These are phyloP conservation scores for Malacosoma neustria DNA, from an alignment of 2,888 invertebrate species.

Conservation along the genomic window DNA sequence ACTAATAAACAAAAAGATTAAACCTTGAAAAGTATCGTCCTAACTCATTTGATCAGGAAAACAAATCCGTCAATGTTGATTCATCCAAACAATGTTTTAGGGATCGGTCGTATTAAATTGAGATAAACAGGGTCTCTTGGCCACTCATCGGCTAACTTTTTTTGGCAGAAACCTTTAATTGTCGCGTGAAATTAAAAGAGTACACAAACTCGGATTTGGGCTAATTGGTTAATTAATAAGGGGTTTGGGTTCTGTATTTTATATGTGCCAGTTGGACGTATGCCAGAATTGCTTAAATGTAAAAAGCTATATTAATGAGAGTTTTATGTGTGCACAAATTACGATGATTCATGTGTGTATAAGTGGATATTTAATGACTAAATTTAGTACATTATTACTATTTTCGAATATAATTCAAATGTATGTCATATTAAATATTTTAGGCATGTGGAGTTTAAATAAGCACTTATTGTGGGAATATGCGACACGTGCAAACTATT, in stretches of 20 bases:
- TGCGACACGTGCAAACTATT: too few species aligned
- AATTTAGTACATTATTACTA: too few species aligned
- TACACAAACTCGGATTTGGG: constrained; percentile 45
- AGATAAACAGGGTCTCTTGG: constrained; percentile 30
- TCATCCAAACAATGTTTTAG: constrained; percentile 29
- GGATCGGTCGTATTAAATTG: constrained; percentile 34
- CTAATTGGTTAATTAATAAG: constrained; percentile 72
- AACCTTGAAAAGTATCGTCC: neutral
- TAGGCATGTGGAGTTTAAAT: too few species aligned
- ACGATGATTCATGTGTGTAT: neutral
- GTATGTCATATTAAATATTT: too few species aligned
- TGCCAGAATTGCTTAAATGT: constrained; percentile 45
- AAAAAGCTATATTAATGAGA: constrained; percentile 45
- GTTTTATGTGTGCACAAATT: constrained; percentile 5
- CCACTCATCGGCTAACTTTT: constrained; percentile 33
- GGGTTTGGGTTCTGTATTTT: constrained; percentile 40
- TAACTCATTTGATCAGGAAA: constrained; percentile 6
- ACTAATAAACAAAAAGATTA: too few species aligned
- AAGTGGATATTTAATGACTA: neutral
- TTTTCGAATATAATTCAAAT: too few species aligned
- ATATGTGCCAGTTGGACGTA: constrained; percentile 48
- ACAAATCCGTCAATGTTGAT: constrained; percentile 27
- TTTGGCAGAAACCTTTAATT: constrained; percentile 39
- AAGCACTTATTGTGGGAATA: too few species aligned
- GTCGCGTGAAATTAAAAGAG: constrained; percentile 54